Evolutionary conservation across 2,888 invertebrate genomes (phyloP), one percentile per base, ranked within the genome.

Genomic region (Cephus spinipes): DNA sequence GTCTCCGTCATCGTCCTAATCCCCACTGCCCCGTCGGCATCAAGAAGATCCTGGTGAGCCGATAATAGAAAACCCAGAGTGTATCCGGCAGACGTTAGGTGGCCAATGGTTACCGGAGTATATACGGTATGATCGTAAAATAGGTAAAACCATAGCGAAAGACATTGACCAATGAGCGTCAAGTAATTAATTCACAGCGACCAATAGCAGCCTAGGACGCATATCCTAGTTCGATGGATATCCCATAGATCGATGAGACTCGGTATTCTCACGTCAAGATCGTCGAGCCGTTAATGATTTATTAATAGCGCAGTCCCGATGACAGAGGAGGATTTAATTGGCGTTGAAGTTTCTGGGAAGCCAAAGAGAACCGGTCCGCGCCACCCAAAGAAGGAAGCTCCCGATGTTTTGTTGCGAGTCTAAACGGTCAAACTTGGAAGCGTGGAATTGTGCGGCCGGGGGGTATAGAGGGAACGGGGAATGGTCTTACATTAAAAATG

Each of bases 401-500:
- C 55, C 55, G 23, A 55, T 55, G 55, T 55, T 55, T 55, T 55
- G 23, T 15, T 55, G 55, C 55, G 55, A 55, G 55, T 55, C 55
- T 55, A 55, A 55, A 55, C 55, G 55, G 55, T 55, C 55, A 55
- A 55, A 55, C 23, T 55, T 55, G 55, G 55, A 55, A 23, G 55
- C 23, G 23, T 55, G 55, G 55, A 55, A 55, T 55, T 15, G 55
- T 55, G 6, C 23, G 6, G 9, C 9, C 9, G 23, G 23, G 40
- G 40, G 40, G 6, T 3, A 36, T 3, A 11, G 30, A 11, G 69
- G 30, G 4, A 1, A 9, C 4, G 71, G 12, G 6, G 71, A 2
- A 0, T 0, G 71, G 31, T 71, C 31, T 71, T 71, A 71, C 77
- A 55, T 75, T 75, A 77, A 77, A 77, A 74, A 74, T 75, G 77